phyloP scores from a whole-genome alignment of 2,113 vertebrate genomes.

The Xyliphius kryptos region DNA sequence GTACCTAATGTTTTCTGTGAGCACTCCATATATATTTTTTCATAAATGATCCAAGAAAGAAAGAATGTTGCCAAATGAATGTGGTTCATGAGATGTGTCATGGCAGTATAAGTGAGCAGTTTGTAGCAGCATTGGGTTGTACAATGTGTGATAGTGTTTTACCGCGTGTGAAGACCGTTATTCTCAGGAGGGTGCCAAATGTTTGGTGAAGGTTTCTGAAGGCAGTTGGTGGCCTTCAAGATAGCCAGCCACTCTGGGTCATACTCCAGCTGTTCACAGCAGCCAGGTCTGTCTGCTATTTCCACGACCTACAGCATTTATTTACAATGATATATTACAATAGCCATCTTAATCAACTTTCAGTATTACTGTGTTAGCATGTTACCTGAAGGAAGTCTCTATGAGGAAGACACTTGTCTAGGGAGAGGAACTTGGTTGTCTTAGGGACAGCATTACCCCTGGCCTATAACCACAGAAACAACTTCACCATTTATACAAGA shows the following conservation, averaged over 20 bases:
- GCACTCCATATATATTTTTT: too few species aligned
- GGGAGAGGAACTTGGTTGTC: conserved; percentile 89
- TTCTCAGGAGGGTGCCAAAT: conserved; percentile 87
- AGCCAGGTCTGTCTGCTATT: conserved; percentile 75
- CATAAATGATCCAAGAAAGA: too few species aligned
- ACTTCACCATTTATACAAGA: too few species aligned
- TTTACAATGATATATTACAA: too few species aligned
- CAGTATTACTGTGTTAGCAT: neutral
- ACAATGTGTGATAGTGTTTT: too few species aligned
- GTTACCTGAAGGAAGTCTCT: conserved; percentile 94
- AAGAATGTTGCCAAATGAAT: too few species aligned
- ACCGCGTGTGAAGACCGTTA: conserved; percentile 74
- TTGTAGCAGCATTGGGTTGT: too few species aligned
- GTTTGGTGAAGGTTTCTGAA: conserved; percentile 69
- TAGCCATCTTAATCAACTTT: too few species aligned
- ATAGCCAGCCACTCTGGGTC: conserved; percentile 92
- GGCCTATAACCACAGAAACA: conserved; percentile 44
- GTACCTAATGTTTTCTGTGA: too few species aligned
- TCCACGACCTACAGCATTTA: conserved; percentile 70
- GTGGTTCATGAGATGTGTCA: too few species aligned
- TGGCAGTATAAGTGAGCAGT: too few species aligned
- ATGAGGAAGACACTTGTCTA: conserved; percentile 93
- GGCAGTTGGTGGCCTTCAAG: conserved; percentile 78
- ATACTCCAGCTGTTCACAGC: conserved; percentile 77
- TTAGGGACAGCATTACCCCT: conserved; percentile 70